Conservation (phyloP, 1,140 invertebrate species). For the Oryctes rhinoceros region DNA sequence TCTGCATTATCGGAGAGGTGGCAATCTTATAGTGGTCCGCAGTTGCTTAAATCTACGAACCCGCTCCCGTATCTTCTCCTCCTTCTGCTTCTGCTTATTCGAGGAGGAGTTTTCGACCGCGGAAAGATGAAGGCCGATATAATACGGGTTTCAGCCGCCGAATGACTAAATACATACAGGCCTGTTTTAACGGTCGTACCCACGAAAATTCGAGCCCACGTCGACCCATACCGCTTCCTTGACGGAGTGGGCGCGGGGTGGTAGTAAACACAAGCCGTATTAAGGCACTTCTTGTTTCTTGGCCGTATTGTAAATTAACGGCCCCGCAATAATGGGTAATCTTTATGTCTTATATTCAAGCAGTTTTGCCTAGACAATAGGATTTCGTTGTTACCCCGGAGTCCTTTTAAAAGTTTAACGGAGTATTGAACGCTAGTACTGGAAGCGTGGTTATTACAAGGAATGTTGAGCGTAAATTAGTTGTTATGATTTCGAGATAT, state of each 20-base stretch:
- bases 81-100: not conserved
- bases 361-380: conserved; percentile 3
- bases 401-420: conserved; percentile 5
- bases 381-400: conserved; percentile 8
- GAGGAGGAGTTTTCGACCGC: not conserved
- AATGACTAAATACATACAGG: not conserved
- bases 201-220: not conserved
- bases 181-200: not conserved
- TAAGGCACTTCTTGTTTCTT: conserved; percentile 4
- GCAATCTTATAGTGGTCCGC: too few species aligned
- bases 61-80: too few species aligned
- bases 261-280: conserved; percentile 1
- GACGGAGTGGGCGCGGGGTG: not conserved
- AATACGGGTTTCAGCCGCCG: not conserved
- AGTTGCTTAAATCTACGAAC: too few species aligned
- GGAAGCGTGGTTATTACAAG: too few species aligned
- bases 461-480: too few species aligned
- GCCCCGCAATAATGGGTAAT: conserved; percentile 5
- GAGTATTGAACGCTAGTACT: too few species aligned
- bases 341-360: conserved; percentile 9
- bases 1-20: too few species aligned
- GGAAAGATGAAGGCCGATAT: not conserved
- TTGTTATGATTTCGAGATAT: too few species aligned
- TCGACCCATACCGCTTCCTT: not conserved
- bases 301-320: not conserved